Conservation (phyloP, 2,113 vertebrate genomes). For the Pterophyllum scalare region DNA sequence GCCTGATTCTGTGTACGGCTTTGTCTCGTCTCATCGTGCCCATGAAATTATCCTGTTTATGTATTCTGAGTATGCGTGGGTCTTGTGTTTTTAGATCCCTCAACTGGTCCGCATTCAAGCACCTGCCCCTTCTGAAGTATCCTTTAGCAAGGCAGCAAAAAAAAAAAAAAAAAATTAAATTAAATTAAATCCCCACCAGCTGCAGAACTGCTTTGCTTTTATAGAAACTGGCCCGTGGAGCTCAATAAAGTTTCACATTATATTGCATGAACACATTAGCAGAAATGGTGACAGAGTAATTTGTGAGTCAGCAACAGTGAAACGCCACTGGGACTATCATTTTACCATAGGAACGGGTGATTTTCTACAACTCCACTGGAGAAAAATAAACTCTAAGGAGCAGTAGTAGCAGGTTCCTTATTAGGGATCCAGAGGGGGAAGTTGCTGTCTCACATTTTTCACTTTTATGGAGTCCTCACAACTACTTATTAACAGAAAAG, state of each 20-base stretch:
- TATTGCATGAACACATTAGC: slow-evolving; percentile 54
- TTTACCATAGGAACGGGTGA: slow-evolving; percentile 47
- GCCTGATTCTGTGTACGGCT: slow-evolving; percentile 26
- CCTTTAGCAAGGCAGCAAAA: slow-evolving; percentile 15
- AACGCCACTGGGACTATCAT: slow-evolving; percentile 55
- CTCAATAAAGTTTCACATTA: slow-evolving; percentile 57
- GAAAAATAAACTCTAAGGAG: slow-evolving; percentile 46
- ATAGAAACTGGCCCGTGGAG: slow-evolving; percentile 24
- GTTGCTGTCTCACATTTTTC: background rate
- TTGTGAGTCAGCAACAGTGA: slow-evolving; percentile 64
- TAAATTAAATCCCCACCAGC: slow-evolving; percentile 7
- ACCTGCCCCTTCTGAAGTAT: slow-evolving; percentile 15
- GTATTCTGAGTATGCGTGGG: background rate
- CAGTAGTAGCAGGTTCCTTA: slow-evolving; percentile 22
- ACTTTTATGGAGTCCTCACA: background rate
- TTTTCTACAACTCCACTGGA: slow-evolving; percentile 27
- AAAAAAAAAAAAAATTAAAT: background rate
- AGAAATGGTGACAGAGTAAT: slow-evolving; percentile 60
- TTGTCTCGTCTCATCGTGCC: slow-evolving; percentile 8
- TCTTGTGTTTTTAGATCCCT: slow-evolving; percentile 7
- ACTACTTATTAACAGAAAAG: slow-evolving; percentile 23
- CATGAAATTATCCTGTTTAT: slow-evolving; percentile 26
- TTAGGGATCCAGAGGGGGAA: slow-evolving; percentile 17
- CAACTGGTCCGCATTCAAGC: background rate
- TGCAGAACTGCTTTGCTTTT: slow-evolving; percentile 42